phyloP scores from a whole-genome alignment of 2,113 vertebrate species.

The Chaenocephalus aceratus region DNA sequence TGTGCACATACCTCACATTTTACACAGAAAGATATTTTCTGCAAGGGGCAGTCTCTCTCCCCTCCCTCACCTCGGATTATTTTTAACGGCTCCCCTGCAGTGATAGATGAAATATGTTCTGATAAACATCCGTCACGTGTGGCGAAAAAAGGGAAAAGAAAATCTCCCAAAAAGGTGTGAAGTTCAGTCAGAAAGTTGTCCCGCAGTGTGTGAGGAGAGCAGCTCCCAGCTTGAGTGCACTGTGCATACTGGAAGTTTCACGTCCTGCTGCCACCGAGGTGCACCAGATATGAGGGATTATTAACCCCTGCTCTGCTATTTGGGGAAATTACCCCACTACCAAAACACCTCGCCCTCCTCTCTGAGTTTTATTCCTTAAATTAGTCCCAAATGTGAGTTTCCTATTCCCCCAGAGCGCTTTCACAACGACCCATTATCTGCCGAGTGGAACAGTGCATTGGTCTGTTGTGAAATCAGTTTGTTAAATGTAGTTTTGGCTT shows the following conservation, averaged over 20 bases:
- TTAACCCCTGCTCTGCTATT: constrained; percentile 64
- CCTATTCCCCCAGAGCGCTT: background rate
- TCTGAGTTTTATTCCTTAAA: constrained; percentile 18
- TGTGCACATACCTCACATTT: constrained; percentile 67
- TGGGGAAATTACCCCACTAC: constrained; percentile 11
- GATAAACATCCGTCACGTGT: constrained; percentile 21
- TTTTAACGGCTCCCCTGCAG: constrained; percentile 16
- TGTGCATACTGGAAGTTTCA: constrained; percentile 68
- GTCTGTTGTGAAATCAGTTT: background rate
- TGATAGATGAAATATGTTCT: background rate
- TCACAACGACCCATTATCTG: constrained; percentile 17
- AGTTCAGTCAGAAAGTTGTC: constrained; percentile 24
- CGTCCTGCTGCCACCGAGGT: constrained; percentile 60
- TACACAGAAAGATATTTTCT: constrained; percentile 21
- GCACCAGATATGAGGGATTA: constrained; percentile 50
- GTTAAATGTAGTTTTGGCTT: background rate
- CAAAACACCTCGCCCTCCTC: constrained; percentile 27
- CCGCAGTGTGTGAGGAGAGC: constrained; percentile 12
- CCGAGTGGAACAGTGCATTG: background rate
- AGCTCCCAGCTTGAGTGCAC: constrained; percentile 21
- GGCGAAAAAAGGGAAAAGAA: background rate
- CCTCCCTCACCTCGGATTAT: constrained; percentile 33
- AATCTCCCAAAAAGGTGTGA: background rate
- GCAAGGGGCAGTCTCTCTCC: constrained; percentile 39
- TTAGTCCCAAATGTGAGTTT: constrained; percentile 35